Evolutionary conservation across 2,113 vertebrate genomes (phyloP), one percentile per base, ranked within the genome.

Genomic region (Acinonyx jubatus): DNA sequence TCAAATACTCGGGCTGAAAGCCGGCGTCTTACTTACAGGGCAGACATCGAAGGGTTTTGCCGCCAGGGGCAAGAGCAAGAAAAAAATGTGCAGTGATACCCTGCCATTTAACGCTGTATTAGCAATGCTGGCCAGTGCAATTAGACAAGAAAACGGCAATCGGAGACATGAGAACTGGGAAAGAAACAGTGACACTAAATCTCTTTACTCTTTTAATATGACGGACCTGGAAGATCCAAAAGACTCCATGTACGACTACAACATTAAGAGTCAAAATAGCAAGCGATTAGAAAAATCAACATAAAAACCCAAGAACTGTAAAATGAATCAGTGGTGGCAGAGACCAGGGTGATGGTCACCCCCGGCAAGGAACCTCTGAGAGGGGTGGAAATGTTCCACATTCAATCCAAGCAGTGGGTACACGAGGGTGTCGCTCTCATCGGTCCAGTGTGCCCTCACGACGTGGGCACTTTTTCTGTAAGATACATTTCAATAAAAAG

Each of bases 381-480:
- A 7, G 71, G 14, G 27, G 48, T 4, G 16, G 29, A 57, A 16
- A 3, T 2, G 5, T 52, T 27, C n/a, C 38, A 12, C 10, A 1
- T 52, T 41, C 50, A 41, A 14, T 3, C 41, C 5, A 79, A 14
- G 63, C n/a, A 1, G 13, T 2, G 21, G n/a, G 29, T 25, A 23
- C 0, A 1, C 2, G 15, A 7, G 6, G 63, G 14, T 21, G 18
- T 79, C 80, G 29, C n/a, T 7, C 21, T 50, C 18, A 6, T 5
- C 61, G 36, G 3, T 36, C 4, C 0, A 68, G 48, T 8, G 13
- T 16, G 7, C 50, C 50, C 55, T 33, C 5, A 25, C 1, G 21
- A 52, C 4, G 0, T 27, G 76, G 38, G 38, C 33, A 12, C 55
- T 74, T 65, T 23, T 31, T 4, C 68, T 61, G 12, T 38, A 14